These are phyloP conservation scores for Smithornis capensis DNA, from an alignment of 2,113 vertebrate genomes.

Conservation along the genomic window DNA sequence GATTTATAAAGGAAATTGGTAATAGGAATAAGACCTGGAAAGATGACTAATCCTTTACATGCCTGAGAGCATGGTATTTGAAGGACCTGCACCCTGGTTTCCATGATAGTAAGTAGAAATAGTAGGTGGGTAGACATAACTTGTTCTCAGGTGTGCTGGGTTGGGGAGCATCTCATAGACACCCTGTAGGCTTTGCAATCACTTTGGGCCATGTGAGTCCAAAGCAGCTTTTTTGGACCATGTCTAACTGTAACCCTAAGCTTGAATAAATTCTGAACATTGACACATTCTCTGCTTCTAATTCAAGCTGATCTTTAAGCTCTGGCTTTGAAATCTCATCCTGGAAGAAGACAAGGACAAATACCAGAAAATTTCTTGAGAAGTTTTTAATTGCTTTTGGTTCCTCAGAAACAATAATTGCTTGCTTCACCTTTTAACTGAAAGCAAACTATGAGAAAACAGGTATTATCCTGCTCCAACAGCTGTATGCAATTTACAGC, in stretches of 20 bases:
- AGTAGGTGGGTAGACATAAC: no score
- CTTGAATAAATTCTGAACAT: background rate
- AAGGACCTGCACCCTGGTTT: background rate
- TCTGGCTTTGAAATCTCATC: background rate
- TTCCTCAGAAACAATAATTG: background rate
- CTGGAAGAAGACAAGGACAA: background rate
- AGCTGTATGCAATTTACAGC: background rate
- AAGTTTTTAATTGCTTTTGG: background rate
- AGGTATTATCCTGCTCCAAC: background rate
- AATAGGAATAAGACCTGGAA: background rate
- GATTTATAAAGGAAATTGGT: background rate
- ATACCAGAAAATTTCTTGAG: background rate
- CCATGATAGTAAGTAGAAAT: background rate
- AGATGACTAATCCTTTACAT: background rate
- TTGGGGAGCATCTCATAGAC: background rate
- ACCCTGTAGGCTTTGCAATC: background rate
- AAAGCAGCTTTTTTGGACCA: background rate
- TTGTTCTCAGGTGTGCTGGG: background rate
- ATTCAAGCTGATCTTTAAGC: background rate
- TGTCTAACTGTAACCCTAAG: background rate
- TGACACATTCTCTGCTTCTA: background rate
- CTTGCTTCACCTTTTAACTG: background rate
- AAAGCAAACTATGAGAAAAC: background rate
- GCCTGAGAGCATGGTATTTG: background rate
- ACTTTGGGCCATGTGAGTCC: background rate